phyloP scores from a whole-genome alignment of 37 sponge, comb jelly and placozoan genomes.

The Ianthella basta region DNA sequence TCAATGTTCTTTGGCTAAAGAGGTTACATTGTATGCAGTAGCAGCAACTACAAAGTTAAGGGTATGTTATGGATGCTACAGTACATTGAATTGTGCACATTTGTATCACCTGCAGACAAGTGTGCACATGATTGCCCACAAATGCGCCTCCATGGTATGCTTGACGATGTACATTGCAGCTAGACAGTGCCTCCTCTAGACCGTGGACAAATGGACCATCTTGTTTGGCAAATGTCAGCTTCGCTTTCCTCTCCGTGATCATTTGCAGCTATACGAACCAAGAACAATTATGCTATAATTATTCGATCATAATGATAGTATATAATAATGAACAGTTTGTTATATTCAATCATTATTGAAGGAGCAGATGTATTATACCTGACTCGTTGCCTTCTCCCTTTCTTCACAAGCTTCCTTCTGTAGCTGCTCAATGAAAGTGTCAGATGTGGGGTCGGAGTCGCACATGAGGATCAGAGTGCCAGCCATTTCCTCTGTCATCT shows the following conservation, averaged over 20 bases:
- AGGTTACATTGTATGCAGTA: background rate
- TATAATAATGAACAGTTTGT: too few species aligned
- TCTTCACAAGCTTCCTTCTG: background rate
- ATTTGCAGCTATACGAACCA: background rate
- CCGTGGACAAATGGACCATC: constrained; percentile 41
- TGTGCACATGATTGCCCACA: constrained; percentile 58
- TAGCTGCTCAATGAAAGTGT: background rate
- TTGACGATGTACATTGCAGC: constrained; percentile 32
- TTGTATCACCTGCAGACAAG: constrained; percentile 28
- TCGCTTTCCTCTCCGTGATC: background rate
- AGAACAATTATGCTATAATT: background rate
- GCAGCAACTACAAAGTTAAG: background rate
- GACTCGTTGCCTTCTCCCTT: background rate
- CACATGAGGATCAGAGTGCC: background rate
- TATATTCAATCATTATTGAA: background rate
- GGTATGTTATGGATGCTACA: background rate
- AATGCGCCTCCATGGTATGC: constrained; percentile 51
- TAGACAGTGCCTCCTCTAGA: constrained; percentile 33
- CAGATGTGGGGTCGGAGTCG: background rate
- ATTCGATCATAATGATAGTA: too few species aligned
- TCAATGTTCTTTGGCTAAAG: constrained; percentile 28
- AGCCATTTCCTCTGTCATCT: background rate
- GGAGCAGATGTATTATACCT: too few species aligned
- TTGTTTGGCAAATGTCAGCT: background rate
- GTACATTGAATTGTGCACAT: background rate